Base-by-base conservation (phyloP, 2,113 vertebrate genomes). In the Cygnus atratus region DNA sequence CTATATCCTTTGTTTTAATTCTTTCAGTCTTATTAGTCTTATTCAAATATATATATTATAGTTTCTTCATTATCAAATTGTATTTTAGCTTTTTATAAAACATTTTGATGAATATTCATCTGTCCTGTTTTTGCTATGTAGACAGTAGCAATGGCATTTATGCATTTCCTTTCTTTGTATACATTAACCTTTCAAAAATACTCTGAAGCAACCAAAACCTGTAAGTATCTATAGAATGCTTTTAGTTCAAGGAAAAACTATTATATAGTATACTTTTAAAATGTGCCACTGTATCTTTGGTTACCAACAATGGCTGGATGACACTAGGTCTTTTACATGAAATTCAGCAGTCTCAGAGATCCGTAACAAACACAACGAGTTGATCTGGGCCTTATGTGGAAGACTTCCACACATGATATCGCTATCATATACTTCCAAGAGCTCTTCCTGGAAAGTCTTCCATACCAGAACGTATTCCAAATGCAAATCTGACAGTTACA, bases 101-200 rank as follows among this genome's bases (percentile, higher is more conserved):
- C 17, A 31, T 71, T 67, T 87, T 75, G 3, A 90, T 79, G 26
- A 9, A 33, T 58, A 86, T 70, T 39, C 35, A 66, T 44, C 41
- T 81, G 13, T 87, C 11, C 0, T 76, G 46, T 71, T 62, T 63
- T 81, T 79, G 43, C 35, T 76, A 4, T 72, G 66, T 8, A 21
- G 41, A 67, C 3, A 63, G 21, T 31, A 90, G 29, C 37, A 75
- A 57, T 39, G 31, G 9, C 24, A 85, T 83, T 90, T 88, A 39
- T 19, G 10, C 2, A 57, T 67, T 93, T 73, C 3, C 71, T 72
- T 61, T 44, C 26, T 66, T 88, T 65, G 33, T 73, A 61, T 80
- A n/a, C 10, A 76, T 83, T 91, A 88, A 94, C 25, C 25, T 91
- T 72, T 73, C 39, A 73, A 83, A 94, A 84, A 31, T 48, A 74